Evolutionary conservation across 1,140 invertebrate genomes (phyloP).

Genomic region (Orius insidiosus): DNA sequence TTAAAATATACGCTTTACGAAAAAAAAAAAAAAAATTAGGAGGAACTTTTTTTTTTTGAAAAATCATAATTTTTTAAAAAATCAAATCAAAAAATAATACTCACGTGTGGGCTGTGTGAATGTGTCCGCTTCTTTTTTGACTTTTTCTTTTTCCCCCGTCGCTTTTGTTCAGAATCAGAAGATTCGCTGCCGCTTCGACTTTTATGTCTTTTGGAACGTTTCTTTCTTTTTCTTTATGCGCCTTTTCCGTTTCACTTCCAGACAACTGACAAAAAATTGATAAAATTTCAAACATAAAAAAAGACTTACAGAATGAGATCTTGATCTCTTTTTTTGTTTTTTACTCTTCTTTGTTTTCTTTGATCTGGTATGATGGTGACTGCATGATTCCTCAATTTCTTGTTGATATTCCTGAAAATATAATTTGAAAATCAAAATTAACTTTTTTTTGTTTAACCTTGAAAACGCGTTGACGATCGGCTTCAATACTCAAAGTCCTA

Average conservation of each 20-base stretch:
- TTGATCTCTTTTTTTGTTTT: conserved; percentile 36
- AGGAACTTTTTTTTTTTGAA: too few species aligned
- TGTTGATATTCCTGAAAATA: conserved; percentile 72
- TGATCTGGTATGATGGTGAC: conserved; percentile 80
- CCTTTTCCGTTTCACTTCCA: conserved; percentile 30
- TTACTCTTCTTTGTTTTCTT: conserved; percentile 53
- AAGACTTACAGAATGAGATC: conserved; percentile 27
- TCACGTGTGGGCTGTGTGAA: conserved; percentile 23
- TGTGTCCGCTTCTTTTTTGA: conserved; percentile 38
- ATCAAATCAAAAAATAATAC: too few species aligned
- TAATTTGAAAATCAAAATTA: background rate
- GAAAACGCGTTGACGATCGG: conserved; percentile 69
- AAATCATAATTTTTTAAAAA: too few species aligned
- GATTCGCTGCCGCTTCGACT: conserved; percentile 33
- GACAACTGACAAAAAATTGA: conserved; percentile 22
- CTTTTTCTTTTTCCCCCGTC: conserved; percentile 40
- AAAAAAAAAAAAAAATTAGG: too few species aligned
- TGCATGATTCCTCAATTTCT: conserved; percentile 80
- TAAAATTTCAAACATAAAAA: conserved; percentile 11
- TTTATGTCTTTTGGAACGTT: conserved; percentile 28
- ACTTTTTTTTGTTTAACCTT: conserved; percentile 40
- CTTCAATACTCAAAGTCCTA: conserved; percentile 64
- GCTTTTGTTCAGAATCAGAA: conserved; percentile 34
- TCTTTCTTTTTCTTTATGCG: conserved; percentile 32
- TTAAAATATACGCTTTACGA: too few species aligned